Evolutionary conservation across 2,888 invertebrate genomes (phyloP), one percentile per base, ranked within the genome.

Genomic region (Drosophila antonietae): DNA sequence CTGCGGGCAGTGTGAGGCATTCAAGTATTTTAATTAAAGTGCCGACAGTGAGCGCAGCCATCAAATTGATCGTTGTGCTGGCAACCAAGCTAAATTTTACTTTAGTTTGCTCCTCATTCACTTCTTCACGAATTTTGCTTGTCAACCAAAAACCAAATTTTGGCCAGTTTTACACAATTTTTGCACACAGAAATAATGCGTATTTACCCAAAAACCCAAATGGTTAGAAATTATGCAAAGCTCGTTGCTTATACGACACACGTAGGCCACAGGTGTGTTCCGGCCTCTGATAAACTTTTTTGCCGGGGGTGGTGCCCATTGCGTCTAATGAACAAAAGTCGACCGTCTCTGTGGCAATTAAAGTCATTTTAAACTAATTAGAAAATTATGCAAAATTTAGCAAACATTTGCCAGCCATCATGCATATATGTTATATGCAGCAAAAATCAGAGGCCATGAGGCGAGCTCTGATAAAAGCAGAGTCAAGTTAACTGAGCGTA

Each of bases 11-110:
- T 61, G 49, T 60, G 66, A 52, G 68, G 69, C 58, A 68, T 52
- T 71, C 66, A 79, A 75, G 80, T 73, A 81, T 87, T 88, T 88
- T 85, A 88, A 83, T 85, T 82, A 82, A 85, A 79, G 73, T 67
- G 80, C 64, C 59, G 67, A 65, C 66, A 68, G 64, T 61, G 64
- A 55, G 62, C 43, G 46, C 52, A 35, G 55, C 58, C 60, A 78
- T 78, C 69, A 63, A 57, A 57, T 58, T 67, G 23, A 18, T 47
- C 55, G 73, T 68, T 47, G 61, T 35, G 47, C 15, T 59, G 47
- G 63, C 60, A 64, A 72, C 77, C 31, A 60, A 28, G 28, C 44
- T 31, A 49, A 57, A 39, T 41, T 55, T 28, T 41, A 9, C 28
- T 28, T 14, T 28, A 31, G 46, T 39, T 39, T 31, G 6, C 9